These are phyloP conservation scores for Myotis yumanensis DNA, from an alignment of 2,113 vertebrate species.

Conservation along the genomic window DNA sequence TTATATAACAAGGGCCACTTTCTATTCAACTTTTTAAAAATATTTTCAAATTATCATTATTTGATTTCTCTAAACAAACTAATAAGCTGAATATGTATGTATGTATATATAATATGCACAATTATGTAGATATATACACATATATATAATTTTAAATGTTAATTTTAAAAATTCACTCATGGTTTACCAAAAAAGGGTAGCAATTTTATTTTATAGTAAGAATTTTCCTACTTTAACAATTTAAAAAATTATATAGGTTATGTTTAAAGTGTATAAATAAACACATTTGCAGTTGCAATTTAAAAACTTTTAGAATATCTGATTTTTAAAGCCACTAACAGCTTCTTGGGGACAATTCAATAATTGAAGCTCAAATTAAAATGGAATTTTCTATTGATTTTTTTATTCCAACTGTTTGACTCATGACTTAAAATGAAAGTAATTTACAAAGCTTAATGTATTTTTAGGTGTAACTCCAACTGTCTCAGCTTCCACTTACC, in stretches of 20 bases:
- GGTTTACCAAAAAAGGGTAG: not conserved
- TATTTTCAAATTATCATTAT: not conserved
- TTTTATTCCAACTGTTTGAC: not conserved
- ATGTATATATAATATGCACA: not conserved
- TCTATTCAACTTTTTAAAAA: not conserved
- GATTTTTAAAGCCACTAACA: not conserved
- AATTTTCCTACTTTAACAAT: not conserved
- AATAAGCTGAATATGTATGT: not conserved
- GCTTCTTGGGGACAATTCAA: not conserved
- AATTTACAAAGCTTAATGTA: not conserved
- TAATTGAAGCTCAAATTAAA: constrained; percentile 9
- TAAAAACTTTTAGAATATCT: not conserved
- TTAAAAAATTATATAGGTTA: not conserved
- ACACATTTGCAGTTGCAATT: not conserved
- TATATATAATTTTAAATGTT: not conserved
- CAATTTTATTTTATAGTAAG: not conserved
- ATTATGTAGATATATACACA: not conserved
- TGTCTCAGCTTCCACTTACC: not conserved
- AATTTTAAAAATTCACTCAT: not conserved
- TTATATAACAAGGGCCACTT: not conserved
- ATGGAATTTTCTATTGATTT: not conserved
- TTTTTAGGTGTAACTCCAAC: not conserved
- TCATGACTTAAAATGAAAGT: constrained; percentile 33
- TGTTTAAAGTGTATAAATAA: not conserved
- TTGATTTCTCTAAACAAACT: not conserved